Percentiles rank a stretch among this genome's conserved stretches.
Conservation (phyloP, 2,113 vertebrate species). For the Neoarius graeffei region DNA sequence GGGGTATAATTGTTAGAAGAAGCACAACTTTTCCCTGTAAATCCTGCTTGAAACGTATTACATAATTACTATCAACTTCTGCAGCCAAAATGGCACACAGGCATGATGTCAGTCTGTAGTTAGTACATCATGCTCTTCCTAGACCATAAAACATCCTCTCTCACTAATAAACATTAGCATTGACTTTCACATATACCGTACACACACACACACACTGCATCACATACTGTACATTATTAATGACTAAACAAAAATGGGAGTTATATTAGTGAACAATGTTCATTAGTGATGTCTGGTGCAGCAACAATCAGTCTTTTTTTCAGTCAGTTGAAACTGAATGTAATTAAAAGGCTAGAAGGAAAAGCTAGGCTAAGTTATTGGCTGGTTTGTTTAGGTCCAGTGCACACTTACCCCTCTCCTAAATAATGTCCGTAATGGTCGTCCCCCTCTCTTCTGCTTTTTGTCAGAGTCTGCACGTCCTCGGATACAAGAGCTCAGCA, state of each 20-base stretch:
- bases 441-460: constrained; percentile 45
- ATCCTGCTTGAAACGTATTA: too few relatives aligned
- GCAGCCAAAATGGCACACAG: neutral
- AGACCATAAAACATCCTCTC: neutral
- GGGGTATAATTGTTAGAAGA: neutral
- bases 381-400: neutral
- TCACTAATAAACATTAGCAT: neutral
- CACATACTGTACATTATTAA: constrained; percentile 39
- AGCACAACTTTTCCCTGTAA: neutral
- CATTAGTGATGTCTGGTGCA: neutral
- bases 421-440: constrained; percentile 38
- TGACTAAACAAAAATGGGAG: neutral
- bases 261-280: neutral
- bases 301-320: neutral
- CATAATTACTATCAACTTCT: neutral
- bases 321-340: neutral
- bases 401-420: constrained; percentile 54
- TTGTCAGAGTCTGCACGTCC: constrained; percentile 54
- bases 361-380: neutral
- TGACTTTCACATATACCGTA: constrained; percentile 5
- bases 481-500: constrained; percentile 74
- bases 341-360: neutral
- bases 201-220: constrained; percentile 8
- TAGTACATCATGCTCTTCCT: neutral
- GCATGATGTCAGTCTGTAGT: neutral